A percentile compares a stretch with the other conserved stretches of the same genome.
Evolutionary conservation across 2,888 invertebrate species (phyloP).

Genomic region (Heteromyza rotundicornis): DNA sequence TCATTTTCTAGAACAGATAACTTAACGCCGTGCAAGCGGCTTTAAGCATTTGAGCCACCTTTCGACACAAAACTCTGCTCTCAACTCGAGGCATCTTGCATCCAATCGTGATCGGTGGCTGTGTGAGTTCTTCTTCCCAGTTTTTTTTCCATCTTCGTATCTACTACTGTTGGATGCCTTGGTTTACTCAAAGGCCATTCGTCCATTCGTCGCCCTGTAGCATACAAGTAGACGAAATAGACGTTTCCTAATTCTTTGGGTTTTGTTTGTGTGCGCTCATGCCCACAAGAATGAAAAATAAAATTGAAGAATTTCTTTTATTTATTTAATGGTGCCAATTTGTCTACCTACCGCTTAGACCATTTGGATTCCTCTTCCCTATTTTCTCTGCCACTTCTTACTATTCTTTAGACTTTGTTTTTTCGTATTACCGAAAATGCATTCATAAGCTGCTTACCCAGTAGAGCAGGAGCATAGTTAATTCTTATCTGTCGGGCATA

Average conservation of each 20-base stretch:
- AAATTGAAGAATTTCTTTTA: constrained; percentile 2
- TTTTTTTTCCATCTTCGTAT: too few species aligned
- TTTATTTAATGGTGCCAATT: constrained; percentile 26
- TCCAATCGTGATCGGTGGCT: too few species aligned
- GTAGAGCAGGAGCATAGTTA: not conserved
- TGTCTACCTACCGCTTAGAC: constrained; percentile 23
- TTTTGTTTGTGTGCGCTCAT: not conserved
- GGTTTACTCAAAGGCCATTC: too few species aligned
- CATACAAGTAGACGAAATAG: too few species aligned
- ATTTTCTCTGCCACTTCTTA: not conserved
- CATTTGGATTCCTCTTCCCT: not conserved
- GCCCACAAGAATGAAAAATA: constrained; percentile 1
- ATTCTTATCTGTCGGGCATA: not conserved
- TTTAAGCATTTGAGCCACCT: constrained; percentile 1
- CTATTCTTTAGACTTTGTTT: not conserved
- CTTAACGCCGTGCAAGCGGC: not conserved
- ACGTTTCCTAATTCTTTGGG: not conserved
- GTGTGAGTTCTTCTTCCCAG: not conserved
- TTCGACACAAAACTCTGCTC: too few species aligned
- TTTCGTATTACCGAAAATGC: not conserved
- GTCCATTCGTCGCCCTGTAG: too few species aligned
- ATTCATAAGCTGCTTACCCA: constrained; percentile 12
- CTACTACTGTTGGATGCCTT: too few species aligned
- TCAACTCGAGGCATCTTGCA: too few species aligned
- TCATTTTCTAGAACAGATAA: too few species aligned